phyloP scores from a whole-genome alignment of 2,888 invertebrate genomes.

The Anthrax anthrax region DNA sequence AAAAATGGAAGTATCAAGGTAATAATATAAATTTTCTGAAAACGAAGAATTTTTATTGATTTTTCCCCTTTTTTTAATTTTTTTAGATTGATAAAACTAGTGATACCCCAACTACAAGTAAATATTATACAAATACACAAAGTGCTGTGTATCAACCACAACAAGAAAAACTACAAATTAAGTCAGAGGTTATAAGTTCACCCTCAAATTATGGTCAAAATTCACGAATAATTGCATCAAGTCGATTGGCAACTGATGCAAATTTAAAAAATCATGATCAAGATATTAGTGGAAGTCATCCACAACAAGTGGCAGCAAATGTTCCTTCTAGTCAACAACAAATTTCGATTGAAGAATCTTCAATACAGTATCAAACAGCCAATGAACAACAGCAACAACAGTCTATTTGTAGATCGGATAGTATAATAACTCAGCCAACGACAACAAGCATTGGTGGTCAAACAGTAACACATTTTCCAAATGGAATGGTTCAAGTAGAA shows the following conservation, averaged over 20 bases:
- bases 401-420: not conserved
- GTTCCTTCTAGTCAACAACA: conserved; percentile 14
- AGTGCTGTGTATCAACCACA: not conserved
- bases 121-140: not conserved
- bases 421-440: conserved; percentile 8
- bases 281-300: conserved; percentile 6
- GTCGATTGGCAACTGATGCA: conserved; percentile 4
- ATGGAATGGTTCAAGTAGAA: conserved; percentile 21
- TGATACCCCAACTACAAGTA: not conserved
- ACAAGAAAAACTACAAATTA: not conserved
- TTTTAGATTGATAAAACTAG: not conserved
- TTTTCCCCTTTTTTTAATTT: too few species aligned
- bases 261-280: conserved; percentile 3
- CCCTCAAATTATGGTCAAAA: conserved; percentile 8
- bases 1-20: conserved; percentile 1
- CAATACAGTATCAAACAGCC: not conserved
- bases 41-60: too few species aligned
- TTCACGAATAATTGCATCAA: conserved; percentile 7
- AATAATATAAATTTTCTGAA: not conserved
- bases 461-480: conserved; percentile 20
- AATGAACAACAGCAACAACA: conserved; percentile 3
- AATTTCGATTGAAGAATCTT: not conserved
- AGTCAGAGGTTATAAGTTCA: not conserved
- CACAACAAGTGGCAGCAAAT: conserved; percentile 6
- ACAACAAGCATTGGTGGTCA: conserved; percentile 20